These are phyloP conservation scores for Battus philenor DNA, from an alignment of 1,140 invertebrate species.

Conservation along the genomic window DNA sequence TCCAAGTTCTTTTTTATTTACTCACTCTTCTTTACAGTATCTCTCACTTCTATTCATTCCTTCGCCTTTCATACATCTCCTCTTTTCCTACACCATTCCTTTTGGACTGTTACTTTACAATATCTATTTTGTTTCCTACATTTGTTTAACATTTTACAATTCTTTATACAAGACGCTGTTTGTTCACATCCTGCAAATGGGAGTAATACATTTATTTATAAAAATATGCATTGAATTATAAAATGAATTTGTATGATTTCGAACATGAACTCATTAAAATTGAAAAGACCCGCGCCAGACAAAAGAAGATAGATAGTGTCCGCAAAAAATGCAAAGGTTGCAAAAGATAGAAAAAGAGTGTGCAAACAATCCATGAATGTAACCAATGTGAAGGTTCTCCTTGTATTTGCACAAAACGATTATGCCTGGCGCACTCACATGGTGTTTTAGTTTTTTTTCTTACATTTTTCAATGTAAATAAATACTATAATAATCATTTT, in stretches of 20 bases:
- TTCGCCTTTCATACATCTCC: too few relatives aligned
- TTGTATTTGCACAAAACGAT: constrained; percentile 13
- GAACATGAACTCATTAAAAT: constrained; percentile 25
- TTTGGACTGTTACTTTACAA: too few relatives aligned
- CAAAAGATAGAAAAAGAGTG: constrained; percentile 21
- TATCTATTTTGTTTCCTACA: too few relatives aligned
- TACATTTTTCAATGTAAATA: too few relatives aligned
- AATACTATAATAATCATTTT: too few relatives aligned
- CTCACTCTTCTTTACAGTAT: too few relatives aligned
- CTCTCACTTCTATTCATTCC: too few relatives aligned
- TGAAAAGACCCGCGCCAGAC: constrained; percentile 22
- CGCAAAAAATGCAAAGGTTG: constrained; percentile 25
- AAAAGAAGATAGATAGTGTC: constrained; percentile 18
- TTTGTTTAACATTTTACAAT: too few relatives aligned
- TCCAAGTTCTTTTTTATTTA: too few relatives aligned
- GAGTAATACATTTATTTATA: constrained; percentile 22
- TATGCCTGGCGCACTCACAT: constrained; percentile 3
- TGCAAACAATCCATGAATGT: constrained; percentile 26
- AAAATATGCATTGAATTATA: constrained; percentile 21
- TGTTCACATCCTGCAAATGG: constrained; percentile 29
- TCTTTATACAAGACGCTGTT: constrained; percentile 34
- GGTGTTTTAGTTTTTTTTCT: background rate
- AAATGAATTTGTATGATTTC: constrained; percentile 29
- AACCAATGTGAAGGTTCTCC: constrained; percentile 23
- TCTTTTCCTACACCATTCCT: too few relatives aligned